These are phyloP conservation scores for Drosophila miranda DNA, from an alignment of 1,140 invertebrate genomes.

Conservation along the genomic window DNA sequence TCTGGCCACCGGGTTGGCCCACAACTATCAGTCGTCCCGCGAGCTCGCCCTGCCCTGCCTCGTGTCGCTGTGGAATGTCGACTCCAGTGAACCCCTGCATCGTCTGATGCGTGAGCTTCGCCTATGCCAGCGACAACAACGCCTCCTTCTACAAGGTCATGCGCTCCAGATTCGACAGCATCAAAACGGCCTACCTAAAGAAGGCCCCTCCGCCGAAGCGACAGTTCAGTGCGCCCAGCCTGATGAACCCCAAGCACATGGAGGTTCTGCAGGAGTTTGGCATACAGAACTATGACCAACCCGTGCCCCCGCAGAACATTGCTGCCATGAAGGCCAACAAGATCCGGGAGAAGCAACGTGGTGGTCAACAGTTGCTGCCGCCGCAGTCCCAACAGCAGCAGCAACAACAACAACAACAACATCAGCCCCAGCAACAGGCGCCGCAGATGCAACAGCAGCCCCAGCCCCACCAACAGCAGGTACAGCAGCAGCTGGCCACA, in stretches of 20 bases:
- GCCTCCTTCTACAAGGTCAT: constrained; percentile 87
- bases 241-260: constrained; percentile 93
- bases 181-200: constrained; percentile 88
- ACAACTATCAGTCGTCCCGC: no score
- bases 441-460: constrained; percentile 32
- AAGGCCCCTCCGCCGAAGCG: constrained; percentile 89
- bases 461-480: constrained; percentile 44
- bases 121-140: constrained; percentile 92
- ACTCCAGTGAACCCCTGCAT: no score
- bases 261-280: constrained; percentile 91
- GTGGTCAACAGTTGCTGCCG: constrained; percentile 55
- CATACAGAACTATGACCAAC: constrained; percentile 91
- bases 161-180: constrained; percentile 89
- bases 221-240: constrained; percentile 86
- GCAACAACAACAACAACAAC: constrained; percentile 38
- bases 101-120: no score
- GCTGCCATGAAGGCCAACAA: constrained; percentile 93
- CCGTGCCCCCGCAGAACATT: constrained; percentile 92
- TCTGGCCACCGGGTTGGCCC: no score
- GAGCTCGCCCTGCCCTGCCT: no score
- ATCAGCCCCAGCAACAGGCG: constrained; percentile 16
- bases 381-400: constrained; percentile 62
- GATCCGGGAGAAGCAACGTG: constrained; percentile 81
- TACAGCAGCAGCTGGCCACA: constrained; percentile 51
- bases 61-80: no score